Percentiles rank a stretch among this genome's conserved stretches.
Evolutionary conservation across 2,888 invertebrate genomes (phyloP).

Genomic region (Nipponacmea schrenckii): DNA sequence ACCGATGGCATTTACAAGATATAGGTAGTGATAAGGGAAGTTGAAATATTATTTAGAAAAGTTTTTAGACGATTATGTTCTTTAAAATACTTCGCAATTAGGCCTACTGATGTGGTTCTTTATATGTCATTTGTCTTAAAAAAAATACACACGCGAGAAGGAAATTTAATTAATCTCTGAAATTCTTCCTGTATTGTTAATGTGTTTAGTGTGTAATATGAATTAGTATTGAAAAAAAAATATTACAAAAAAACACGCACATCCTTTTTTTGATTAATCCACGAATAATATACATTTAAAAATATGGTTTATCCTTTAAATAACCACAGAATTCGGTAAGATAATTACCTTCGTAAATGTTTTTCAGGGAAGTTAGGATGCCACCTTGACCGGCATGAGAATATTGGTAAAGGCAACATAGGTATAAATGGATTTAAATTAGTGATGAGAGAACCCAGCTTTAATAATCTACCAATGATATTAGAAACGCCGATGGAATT

Average conservation of each 20-base stretch:
- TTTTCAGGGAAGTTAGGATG: conserved; percentile 66
- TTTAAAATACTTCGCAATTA: too few species aligned
- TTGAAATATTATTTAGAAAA: too few species aligned
- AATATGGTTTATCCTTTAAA: too few species aligned
- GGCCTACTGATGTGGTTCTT: too few species aligned
- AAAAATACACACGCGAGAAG: too few species aligned
- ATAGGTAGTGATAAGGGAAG: too few species aligned
- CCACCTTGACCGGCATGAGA: conserved; percentile 69
- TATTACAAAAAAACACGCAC: background rate
- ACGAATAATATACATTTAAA: too few species aligned
- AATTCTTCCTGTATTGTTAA: background rate
- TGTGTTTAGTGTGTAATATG: background rate
- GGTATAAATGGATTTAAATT: conserved; percentile 65
- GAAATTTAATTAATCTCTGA: background rate
- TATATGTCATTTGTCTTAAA: too few species aligned
- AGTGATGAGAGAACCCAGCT: conserved; percentile 67
- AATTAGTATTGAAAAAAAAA: background rate
- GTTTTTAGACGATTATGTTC: too few species aligned
- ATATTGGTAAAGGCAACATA: conserved; percentile 69
- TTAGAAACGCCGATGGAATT: conserved; percentile 66
- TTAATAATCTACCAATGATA: conserved; percentile 68
- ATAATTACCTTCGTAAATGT: conserved; percentile 13
- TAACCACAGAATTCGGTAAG: too few species aligned
- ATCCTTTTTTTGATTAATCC: too few species aligned
- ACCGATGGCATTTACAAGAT: too few species aligned